Conservation (phyloP, 1,140 invertebrate genomes). For the Saccostrea glomerata region DNA sequence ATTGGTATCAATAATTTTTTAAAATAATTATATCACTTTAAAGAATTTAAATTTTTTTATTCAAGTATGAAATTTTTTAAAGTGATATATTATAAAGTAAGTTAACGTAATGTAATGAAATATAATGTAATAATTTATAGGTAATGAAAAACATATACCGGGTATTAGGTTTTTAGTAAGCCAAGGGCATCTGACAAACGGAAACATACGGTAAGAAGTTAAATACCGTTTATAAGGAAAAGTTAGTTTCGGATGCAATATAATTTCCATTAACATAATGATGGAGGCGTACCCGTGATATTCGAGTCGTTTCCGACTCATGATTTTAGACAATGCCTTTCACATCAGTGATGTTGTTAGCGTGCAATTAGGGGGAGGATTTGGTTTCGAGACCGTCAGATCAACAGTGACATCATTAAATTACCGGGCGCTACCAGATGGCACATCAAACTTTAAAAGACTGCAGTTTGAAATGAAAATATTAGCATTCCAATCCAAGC, state of each 20-base stretch:
- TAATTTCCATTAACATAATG: conserved; percentile 5
- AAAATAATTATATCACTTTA: too few species aligned
- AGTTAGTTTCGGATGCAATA: neutral
- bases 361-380: neutral
- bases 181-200: neutral
- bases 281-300: neutral
- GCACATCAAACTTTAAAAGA: neutral
- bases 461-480: conserved; percentile 11
- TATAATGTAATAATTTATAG: too few species aligned
- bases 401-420: conserved; percentile 15
- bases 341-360: neutral
- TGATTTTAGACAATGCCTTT: conserved; percentile 20
- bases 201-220: neutral
- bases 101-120: too few species aligned
- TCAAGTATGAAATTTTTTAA: too few species aligned
- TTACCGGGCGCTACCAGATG: conserved; percentile 6
- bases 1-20: too few species aligned
- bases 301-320: conserved; percentile 11
- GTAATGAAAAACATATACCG: too few species aligned
- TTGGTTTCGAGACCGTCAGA: neutral
- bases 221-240: neutral
- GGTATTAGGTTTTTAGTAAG: too few species aligned
- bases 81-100: too few species aligned
- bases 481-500: conserved; percentile 1
- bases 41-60: too few species aligned